Evolutionary conservation across 2,888 invertebrate genomes (phyloP).

Genomic region (Lysandra coridon): DNA sequence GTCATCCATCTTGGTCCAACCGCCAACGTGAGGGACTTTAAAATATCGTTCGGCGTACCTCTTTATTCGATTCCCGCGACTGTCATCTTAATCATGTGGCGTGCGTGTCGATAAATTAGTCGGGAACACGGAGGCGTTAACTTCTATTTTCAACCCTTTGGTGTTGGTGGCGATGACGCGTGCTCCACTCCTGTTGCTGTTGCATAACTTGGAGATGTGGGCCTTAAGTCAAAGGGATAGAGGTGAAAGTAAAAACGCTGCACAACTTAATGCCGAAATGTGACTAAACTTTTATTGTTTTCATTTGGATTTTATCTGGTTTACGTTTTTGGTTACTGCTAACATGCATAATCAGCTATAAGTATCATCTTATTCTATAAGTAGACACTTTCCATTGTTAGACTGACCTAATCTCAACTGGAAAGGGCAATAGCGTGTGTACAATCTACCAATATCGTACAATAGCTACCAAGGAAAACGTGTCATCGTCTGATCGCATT

Average conservation of each 20-base stretch:
- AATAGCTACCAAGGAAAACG: background rate
- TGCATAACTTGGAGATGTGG: background rate
- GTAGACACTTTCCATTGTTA: background rate
- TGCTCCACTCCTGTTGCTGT: background rate
- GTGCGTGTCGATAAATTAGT: constrained; percentile 19
- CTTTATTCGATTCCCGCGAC: constrained; percentile 1
- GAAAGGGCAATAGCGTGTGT: too few species aligned
- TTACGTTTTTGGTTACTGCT: background rate
- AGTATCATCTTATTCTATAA: background rate
- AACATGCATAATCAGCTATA: background rate
- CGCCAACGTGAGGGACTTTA: background rate
- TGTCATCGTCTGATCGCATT: background rate
- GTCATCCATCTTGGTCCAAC: background rate
- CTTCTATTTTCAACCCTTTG: constrained; percentile 24
- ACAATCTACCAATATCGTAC: background rate
- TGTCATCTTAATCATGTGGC: constrained; percentile 8
- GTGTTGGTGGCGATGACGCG: constrained; percentile 24
- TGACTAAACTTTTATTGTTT: background rate
- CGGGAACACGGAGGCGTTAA: constrained; percentile 19
- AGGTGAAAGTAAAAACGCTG: background rate
- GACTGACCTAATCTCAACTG: background rate
- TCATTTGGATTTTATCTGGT: background rate
- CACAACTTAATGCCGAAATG: background rate
- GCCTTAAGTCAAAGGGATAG: background rate
- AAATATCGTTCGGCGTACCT: background rate